These are phyloP conservation scores for Semotilus atromaculatus DNA, from an alignment of 2,797 vertebrate genomes.

Conservation along the genomic window DNA sequence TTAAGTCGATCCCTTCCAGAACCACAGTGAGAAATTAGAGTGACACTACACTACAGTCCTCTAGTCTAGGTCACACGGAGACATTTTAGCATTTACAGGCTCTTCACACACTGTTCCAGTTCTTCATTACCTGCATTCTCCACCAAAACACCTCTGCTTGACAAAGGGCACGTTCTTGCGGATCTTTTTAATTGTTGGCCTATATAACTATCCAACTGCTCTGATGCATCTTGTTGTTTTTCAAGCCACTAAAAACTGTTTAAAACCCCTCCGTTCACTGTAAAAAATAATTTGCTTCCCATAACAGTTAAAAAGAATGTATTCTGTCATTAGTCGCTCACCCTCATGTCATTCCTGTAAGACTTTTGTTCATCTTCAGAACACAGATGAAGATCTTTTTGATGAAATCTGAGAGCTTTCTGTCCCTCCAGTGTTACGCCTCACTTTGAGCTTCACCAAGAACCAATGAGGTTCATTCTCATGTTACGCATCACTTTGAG, in stretches of 20 bases:
- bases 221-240: neutral
- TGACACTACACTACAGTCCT: constrained; percentile 23
- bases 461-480: too few relatives aligned
- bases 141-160: neutral
- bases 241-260: neutral
- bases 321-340: neutral
- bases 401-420: too few relatives aligned
- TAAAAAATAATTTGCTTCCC: neutral
- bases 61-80: neutral
- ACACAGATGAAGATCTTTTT: too few relatives aligned
- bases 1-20: constrained; percentile 11
- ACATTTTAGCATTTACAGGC: constrained; percentile 32
- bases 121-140: neutral
- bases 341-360: neutral
- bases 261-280: too few relatives aligned
- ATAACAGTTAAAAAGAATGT: neutral
- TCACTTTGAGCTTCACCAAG: too few relatives aligned
- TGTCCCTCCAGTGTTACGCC: too few relatives aligned
- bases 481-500: too few relatives aligned
- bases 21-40: constrained; percentile 21
- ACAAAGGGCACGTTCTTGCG: too few relatives aligned
- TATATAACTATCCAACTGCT: neutral
- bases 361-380: too few relatives aligned
- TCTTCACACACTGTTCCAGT: constrained; percentile 4
- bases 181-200: neutral